Conservation (phyloP, 1,140 invertebrate genomes). For the Spodoptera frugiperda region DNA sequence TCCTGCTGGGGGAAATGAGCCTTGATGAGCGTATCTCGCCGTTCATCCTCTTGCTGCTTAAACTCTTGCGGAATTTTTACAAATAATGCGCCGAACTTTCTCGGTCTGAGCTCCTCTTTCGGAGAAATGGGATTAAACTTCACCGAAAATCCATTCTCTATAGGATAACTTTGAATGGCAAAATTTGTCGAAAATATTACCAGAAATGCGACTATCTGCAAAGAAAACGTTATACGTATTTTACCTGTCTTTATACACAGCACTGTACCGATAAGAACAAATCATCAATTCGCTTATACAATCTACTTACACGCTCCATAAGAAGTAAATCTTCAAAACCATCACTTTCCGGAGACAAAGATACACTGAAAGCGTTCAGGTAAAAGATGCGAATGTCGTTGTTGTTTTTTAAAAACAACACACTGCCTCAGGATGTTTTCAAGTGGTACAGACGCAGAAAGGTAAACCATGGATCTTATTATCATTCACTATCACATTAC, state of each 20-base stretch:
- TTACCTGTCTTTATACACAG: not conserved
- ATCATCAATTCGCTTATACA: not conserved
- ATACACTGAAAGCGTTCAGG: constrained; percentile 2
- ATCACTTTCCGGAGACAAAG: constrained; percentile 24
- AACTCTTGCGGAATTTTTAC: constrained; percentile 66
- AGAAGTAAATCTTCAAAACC: constrained; percentile 22
- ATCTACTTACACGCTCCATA: constrained; percentile 40
- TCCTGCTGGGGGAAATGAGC: constrained; percentile 54
- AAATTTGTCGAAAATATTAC: constrained; percentile 35
- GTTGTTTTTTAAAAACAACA: constrained; percentile 52
- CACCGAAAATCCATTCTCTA: constrained; percentile 68
- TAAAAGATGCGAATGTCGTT: constrained; percentile 12
- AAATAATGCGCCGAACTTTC: constrained; percentile 61
- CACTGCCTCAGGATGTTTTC: constrained; percentile 52
- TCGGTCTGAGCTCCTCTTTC: constrained; percentile 61
- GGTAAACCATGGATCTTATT: constrained; percentile 12
- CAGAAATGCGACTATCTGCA: constrained; percentile 44
- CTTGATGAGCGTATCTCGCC: constrained; percentile 50
- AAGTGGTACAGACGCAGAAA: not conserved
- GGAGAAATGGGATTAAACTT: constrained; percentile 62
- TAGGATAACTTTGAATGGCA: constrained; percentile 56
- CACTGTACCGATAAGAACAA: not conserved
- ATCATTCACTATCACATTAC: not conserved
- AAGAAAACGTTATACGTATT: not conserved
- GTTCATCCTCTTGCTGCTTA: constrained; percentile 9